Evolutionary conservation across 2,797 vertebrate species (phyloP), one percentile per base, ranked within the genome.

Genomic region (Acanthurus tractus): DNA sequence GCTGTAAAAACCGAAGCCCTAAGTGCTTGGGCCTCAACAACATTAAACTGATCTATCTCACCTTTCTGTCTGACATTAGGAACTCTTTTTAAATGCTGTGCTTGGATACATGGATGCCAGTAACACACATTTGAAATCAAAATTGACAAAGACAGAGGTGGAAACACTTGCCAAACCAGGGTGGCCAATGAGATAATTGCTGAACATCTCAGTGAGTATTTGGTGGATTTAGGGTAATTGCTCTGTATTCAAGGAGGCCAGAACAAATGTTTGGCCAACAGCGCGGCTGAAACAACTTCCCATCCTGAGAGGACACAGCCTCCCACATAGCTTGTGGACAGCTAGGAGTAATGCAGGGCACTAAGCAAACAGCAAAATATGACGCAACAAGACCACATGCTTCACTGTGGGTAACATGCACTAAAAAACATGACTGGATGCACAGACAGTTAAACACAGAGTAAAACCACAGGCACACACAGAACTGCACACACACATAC

Each of bases 201-300:
- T 74, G 42, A 64, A 79, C 80, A 66, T 46, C 53, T 68, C 49
- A 34, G 22, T 14, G 69, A 67, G 53, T 58, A 36, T 65, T 54
- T 6, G 22, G 59, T 68, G 74, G 67, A 74, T 83, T 73, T 77
- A 63, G 78, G 71, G 70, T 83, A 81, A 86, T 71, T 86, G 71
- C 56, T 7, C 71, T 78, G 34, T 59, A 63, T 55, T 79, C 36
- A 22, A 23, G 40, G 72, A 79, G 68, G 85, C 83, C 86, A 90
- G 81, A 79, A 72, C 76, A 85, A 90, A 91, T 84, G 83, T 89
- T 91, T 86, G 79, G 79, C 77, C 85, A 85, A 73, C 68, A 75
- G 29, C 3, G 45, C 17, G 66, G 76, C 83, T 92, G 84, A 84
- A 91, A 91, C 81, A 91, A 90, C 86, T 90, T 90, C 81, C 81